Base-by-base conservation (phyloP, 2,113 vertebrate species). In the Chiloscyllium plagiosum region DNA sequence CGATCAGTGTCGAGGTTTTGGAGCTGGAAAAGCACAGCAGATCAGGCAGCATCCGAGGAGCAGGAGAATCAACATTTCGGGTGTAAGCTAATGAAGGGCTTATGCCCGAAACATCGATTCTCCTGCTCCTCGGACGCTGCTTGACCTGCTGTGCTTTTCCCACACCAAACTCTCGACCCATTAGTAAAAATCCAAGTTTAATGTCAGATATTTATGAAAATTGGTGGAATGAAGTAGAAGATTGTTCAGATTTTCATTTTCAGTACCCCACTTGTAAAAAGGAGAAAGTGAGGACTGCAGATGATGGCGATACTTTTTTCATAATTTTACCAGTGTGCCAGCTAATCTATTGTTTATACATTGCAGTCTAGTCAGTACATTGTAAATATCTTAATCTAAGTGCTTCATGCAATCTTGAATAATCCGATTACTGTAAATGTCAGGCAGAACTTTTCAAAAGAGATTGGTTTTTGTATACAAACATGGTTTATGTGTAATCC, bases 401-500 rank as follows among this genome's bases (percentile, higher is more conserved):
- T 22, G 13, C 61, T 37, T 93, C n/a, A 66, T 66, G n/a, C 24
- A 66, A 93, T 93, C 90, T 33, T 66, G 52, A 93, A 66, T 15
- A 19, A 66, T 93, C 90, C 24, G 22, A 68, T 93, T 68, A 93
- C 12, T n/a, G n/a, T 93, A 93, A 66, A 93, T 68, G n/a, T 93
- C 90, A 68, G 85, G 26, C 61, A 61, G 61, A 93, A 65, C 19
- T 93, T 65, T 93, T 68, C 61, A 17, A 66, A 93, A 93, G 66
- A 93, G 68, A 93, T 68, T 93, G n/a, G 13, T 65, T 93, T 93
- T 93, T 68, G 56, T 22, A 68, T 19, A 68, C 33, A 61, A 93
- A 42, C 33, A 93, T 93, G 5, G 37, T 93, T 93, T 42, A 94
- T 47, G 47, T 68, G 37, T 94, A 69, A 94, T 68, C 66, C 92